Percentiles rank a stretch among this genome's conserved stretches.
phyloP scores from a whole-genome alignment of 2,113 vertebrate species.

The Bambusicola thoracicus region DNA sequence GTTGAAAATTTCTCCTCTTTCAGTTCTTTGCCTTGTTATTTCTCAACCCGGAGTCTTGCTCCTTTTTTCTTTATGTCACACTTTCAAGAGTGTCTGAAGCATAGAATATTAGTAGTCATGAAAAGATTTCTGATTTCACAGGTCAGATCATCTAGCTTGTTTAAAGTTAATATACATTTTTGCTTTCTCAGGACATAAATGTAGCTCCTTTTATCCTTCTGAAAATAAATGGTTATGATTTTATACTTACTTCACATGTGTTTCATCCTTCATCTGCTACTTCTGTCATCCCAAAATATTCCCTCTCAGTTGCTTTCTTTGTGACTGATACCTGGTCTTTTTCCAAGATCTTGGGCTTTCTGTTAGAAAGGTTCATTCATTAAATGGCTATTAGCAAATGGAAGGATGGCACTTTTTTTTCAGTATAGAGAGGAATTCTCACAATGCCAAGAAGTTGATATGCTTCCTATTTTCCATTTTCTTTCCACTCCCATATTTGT shows the following conservation, averaged over 20 bases:
- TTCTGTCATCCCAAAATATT: neutral
- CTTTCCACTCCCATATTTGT: neutral
- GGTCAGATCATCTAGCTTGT: neutral
- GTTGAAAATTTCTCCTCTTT: fast-evolving
- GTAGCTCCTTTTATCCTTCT: neutral
- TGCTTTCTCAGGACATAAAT: neutral
- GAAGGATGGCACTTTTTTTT: neutral
- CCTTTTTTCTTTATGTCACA: neutral
- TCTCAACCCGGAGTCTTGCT: neutral
- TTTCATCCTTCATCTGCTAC: neutral
- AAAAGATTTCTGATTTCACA: neutral
- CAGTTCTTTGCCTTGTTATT: neutral
- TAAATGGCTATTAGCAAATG: neutral
- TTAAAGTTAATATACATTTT: neutral
- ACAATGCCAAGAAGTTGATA: neutral
- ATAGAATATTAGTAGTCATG: neutral
- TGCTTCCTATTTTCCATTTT: neutral
- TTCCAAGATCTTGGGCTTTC: neutral
- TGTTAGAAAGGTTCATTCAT: neutral
- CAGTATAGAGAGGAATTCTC: neutral
- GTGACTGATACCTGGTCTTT: neutral
- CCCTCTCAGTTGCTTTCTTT: neutral
- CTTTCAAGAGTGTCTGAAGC: neutral
- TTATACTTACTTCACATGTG: neutral
- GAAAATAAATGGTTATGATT: neutral